Evolutionary conservation across 2,113 vertebrate species (phyloP).

Genomic region (Martes martes): DNA sequence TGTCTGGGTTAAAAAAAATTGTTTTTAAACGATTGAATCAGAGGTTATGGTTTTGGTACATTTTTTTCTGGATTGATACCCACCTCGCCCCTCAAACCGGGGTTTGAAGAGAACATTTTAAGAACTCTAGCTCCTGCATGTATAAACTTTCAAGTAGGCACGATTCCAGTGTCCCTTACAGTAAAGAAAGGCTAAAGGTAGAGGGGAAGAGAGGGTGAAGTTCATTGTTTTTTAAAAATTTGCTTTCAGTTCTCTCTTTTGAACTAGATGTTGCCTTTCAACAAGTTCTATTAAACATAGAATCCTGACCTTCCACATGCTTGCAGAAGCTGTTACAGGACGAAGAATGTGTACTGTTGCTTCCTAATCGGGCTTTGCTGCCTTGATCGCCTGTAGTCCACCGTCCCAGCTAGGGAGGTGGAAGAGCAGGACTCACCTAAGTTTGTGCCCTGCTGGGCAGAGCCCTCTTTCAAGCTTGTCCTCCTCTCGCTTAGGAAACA

Average conservation of each 20-base stretch:
- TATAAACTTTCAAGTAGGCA: not conserved
- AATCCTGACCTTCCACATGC: not conserved
- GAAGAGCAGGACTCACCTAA: not conserved
- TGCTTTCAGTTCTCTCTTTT: not conserved
- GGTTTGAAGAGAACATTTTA: slow-evolving; percentile 3
- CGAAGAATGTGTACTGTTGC: not conserved
- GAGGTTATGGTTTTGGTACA: not conserved
- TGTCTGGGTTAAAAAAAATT: slow-evolving; percentile 6
- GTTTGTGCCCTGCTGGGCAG: not conserved
- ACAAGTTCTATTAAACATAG: not conserved
- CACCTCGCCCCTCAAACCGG: too few relatives aligned
- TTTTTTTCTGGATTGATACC: not conserved
- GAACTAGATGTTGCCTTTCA: not conserved
- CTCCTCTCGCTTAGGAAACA: not conserved
- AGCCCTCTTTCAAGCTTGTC: not conserved
- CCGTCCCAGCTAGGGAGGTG: not conserved
- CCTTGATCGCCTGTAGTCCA: not conserved
- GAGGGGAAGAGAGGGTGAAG: not conserved
- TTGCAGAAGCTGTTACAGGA: not conserved
- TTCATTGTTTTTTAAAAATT: not conserved
- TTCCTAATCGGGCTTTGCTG: not conserved
- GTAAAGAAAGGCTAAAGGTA: not conserved
- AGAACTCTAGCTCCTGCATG: not conserved
- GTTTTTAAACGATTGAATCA: not conserved
- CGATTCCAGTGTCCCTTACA: not conserved